A percentile compares a stretch with the other conserved stretches of the same genome.
These are phyloP conservation scores for Porites lutea DNA, from an alignment of 64 coral and sea anemone genomes.

Conservation along the genomic window DNA sequence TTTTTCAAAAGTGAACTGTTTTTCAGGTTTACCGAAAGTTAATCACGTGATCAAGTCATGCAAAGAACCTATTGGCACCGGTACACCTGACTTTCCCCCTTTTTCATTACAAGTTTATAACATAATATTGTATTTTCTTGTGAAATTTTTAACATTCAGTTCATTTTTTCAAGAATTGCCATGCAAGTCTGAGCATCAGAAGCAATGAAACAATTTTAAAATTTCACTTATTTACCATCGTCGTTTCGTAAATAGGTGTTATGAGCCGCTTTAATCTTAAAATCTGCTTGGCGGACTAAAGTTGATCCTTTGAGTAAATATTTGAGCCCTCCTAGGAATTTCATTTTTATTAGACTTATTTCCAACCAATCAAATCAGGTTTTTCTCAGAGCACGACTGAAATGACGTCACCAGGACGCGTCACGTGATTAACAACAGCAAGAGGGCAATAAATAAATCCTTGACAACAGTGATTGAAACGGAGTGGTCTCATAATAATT, in stretches of 20 bases:
- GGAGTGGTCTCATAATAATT: conserved; percentile 30
- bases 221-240: background rate
- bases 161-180: too few species aligned
- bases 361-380: conserved; percentile 15
- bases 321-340: background rate
- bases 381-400: background rate
- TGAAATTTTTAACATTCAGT: too few species aligned
- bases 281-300: background rate
- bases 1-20: too few species aligned
- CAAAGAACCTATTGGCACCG: too few species aligned
- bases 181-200: too few species aligned
- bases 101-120: too few species aligned
- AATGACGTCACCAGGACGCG: conserved; percentile 79
- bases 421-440: conserved; percentile 94
- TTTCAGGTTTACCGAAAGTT: too few species aligned
- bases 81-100: too few species aligned
- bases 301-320: background rate
- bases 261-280: background rate
- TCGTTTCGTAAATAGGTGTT: background rate
- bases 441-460: conserved; percentile 75
- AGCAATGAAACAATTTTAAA: too few species aligned
- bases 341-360: background rate
- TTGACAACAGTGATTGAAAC: conserved; percentile 44
- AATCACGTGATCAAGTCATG: too few species aligned
- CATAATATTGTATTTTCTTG: too few species aligned